Conservation (phyloP, 2,888 invertebrate genomes). For the Tenthredo amoena region DNA sequence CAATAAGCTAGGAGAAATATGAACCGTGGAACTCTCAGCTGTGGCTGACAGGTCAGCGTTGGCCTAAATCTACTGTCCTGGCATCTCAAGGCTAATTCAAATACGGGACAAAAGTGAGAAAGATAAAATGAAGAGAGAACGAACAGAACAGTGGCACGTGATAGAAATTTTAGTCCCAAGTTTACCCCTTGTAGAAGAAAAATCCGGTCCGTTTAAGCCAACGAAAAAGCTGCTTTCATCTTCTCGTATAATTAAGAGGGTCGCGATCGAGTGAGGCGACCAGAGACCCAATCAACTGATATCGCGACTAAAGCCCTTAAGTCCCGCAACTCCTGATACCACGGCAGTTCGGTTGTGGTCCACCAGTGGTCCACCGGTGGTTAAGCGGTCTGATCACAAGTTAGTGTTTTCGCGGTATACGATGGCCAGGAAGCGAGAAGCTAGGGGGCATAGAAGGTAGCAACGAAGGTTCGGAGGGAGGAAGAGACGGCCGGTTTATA, state of each 20-base stretch:
- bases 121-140: background rate
- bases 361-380: slow-evolving; percentile 70
- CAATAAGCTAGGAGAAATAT: slow-evolving; percentile 35
- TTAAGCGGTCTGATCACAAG: slow-evolving; percentile 76
- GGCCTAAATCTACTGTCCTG: background rate
- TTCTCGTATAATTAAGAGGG: slow-evolving; percentile 49
- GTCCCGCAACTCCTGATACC: slow-evolving; percentile 76
- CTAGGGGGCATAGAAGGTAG: slow-evolving; percentile 37
- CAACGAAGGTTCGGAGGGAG: slow-evolving; percentile 12
- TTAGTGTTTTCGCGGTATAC: slow-evolving; percentile 71
- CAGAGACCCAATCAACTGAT: slow-evolving; percentile 77
- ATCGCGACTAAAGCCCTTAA: slow-evolving; percentile 74
- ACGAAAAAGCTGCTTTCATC: slow-evolving; percentile 32
- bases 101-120: background rate
- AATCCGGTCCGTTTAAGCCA: background rate
- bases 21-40: slow-evolving; percentile 4
- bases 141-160: background rate
- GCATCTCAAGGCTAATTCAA: background rate
- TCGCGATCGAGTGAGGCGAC: slow-evolving; percentile 49
- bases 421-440: slow-evolving; percentile 21
- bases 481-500: slow-evolving; percentile 50
- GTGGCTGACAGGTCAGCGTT: slow-evolving; percentile 21
- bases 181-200: background rate
- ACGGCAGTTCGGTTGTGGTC: slow-evolving; percentile 54
- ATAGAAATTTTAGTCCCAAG: background rate